Conservation (phyloP, 92 coral and sea anemone species). For the Parazoanthus swiftii region DNA sequence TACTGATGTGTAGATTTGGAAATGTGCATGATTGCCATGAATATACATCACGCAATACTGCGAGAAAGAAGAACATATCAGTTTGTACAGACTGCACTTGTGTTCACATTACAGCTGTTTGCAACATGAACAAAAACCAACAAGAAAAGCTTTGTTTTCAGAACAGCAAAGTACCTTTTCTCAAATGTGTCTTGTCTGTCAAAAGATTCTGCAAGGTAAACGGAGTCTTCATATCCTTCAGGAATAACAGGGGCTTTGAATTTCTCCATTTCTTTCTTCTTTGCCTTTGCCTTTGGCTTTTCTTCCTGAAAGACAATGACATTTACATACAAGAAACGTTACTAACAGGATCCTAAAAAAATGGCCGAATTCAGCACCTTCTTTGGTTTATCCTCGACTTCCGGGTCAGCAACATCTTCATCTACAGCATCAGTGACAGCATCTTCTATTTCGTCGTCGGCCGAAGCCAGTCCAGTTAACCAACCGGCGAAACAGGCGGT, state of each 20-base stretch:
- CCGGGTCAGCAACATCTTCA: constrained; percentile 72
- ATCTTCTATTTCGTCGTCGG: constrained; percentile 59
- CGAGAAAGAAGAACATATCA: too few species aligned
- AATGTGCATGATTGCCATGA: too few species aligned
- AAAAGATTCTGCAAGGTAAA: constrained; percentile 78
- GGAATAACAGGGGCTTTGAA: constrained; percentile 73
- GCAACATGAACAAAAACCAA: background rate
- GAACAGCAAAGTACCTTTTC: constrained; percentile 53
- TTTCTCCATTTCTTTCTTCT: constrained; percentile 66
- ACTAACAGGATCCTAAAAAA: background rate
- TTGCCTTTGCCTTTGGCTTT: constrained; percentile 64
- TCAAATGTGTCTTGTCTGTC: constrained; percentile 63
- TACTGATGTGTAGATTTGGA: too few species aligned
- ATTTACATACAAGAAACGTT: background rate
- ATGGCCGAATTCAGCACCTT: background rate
- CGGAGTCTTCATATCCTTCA: constrained; percentile 72
- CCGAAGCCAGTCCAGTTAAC: constrained; percentile 52
- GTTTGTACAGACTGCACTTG: too few species aligned
- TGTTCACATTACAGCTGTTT: background rate
- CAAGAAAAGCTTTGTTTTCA: background rate
- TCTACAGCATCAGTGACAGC: constrained; percentile 60
- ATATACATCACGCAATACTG: too few species aligned
- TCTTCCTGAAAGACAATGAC: constrained; percentile 49
- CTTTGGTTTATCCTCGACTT: constrained; percentile 62
- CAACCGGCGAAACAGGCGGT: constrained; percentile 48